Conservation (phyloP, 2,888 invertebrate species). For the Parapristionchus giblindavisi region DNA sequence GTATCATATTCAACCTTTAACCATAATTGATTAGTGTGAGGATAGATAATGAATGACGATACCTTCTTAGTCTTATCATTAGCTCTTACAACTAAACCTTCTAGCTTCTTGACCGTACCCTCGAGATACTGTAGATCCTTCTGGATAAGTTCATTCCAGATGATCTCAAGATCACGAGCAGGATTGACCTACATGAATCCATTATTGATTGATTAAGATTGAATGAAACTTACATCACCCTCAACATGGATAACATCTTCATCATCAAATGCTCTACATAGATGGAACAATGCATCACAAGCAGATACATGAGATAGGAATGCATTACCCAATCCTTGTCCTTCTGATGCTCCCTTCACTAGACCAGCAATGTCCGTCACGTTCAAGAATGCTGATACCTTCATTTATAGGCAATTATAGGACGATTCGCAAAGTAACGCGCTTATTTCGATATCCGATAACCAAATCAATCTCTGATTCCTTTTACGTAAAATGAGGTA, state of each 20-base stretch:
- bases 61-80: constrained; percentile 90
- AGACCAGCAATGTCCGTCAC: constrained; percentile 98
- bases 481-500: too few species aligned
- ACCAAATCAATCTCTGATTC: too few species aligned
- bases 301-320: constrained; percentile 98
- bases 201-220: not conserved
- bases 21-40: not conserved
- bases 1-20: constrained; percentile 78
- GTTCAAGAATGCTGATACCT: constrained; percentile 93
- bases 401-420: not conserved
- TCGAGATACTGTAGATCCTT: constrained; percentile 89
- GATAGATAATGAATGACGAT: not conserved
- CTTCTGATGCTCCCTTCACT: constrained; percentile 94
- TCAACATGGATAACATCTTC: constrained; percentile 97
- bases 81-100: constrained; percentile 81
- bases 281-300: constrained; percentile 96
- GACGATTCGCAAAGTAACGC: not conserved
- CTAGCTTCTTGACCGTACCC: constrained; percentile 85
- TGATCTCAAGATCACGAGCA: constrained; percentile 93
- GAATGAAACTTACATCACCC: constrained; percentile 71
- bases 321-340: constrained; percentile 96
- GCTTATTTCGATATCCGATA: not conserved
- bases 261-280: constrained; percentile 90
- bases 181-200: constrained; percentile 87
- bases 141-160: constrained; percentile 89